Conservation (phyloP, 2,888 invertebrate genomes). For the Heterodera filipjevi region DNA sequence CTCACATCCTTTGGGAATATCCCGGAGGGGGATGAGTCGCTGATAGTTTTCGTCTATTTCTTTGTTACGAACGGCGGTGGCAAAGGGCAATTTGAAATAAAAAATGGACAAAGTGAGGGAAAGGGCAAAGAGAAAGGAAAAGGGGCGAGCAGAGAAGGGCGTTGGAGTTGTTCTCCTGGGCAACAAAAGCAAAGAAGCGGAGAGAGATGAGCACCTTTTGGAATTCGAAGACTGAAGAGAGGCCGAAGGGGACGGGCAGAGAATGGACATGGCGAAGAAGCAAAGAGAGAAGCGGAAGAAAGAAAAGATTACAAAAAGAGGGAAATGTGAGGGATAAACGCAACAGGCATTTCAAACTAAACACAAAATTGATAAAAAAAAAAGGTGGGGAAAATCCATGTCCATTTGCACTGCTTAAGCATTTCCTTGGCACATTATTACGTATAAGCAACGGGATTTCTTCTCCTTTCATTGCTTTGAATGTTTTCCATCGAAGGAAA, state of each 20-base stretch:
- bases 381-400: background rate
- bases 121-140: background rate
- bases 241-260: background rate
- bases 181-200: background rate
- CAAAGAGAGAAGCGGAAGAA: background rate
- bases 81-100: background rate
- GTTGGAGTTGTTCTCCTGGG: background rate
- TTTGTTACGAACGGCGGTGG: slow-evolving; percentile 35
- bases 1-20: slow-evolving; percentile 41
- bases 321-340: too few relatives aligned
- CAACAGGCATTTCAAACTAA: background rate
- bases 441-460: background rate
- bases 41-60: slow-evolving; percentile 44
- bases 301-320: too few relatives aligned
- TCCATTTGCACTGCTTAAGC: background rate
- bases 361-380: background rate
- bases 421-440: background rate
- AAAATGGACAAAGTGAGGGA: background rate
- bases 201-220: background rate
- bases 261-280: background rate
- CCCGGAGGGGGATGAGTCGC: slow-evolving; percentile 38
- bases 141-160: background rate
- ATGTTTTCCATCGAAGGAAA: slow-evolving; percentile 4
- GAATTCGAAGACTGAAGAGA: background rate
- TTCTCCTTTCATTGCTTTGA: background rate